Percentiles rank a stretch among this genome's conserved stretches.
Conservation (phyloP, 2,113 vertebrate species). For the Ptilorrhoa leucosticta region DNA sequence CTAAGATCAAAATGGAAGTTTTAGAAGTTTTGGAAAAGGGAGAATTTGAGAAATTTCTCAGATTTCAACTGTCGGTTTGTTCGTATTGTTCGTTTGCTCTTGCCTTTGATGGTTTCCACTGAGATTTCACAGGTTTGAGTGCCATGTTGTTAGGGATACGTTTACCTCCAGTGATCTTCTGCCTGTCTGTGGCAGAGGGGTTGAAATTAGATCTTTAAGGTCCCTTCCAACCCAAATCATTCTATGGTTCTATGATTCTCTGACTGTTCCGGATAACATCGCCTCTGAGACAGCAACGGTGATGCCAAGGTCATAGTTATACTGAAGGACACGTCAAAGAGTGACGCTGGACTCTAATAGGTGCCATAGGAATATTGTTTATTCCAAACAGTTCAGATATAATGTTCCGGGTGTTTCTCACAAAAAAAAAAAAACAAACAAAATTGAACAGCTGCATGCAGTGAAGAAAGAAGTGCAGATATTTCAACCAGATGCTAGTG, state of each 20-base stretch:
- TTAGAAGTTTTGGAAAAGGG: neutral
- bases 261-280: neutral
- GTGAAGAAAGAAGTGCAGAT: neutral
- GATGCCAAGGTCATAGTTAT: neutral
- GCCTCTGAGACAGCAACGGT: fast-evolving
- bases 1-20: neutral
- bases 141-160: fast-evolving
- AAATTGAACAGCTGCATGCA: neutral
- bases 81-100: neutral
- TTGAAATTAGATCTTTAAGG: neutral
- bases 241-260: neutral
- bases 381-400: neutral
- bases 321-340: neutral
- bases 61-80: neutral
- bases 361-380: neutral
- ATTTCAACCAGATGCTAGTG: neutral
- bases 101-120: neutral
- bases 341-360: neutral
- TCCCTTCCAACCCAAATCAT: neutral
- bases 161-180: neutral
- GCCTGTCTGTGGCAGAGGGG: fast-evolving
- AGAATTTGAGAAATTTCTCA: neutral
- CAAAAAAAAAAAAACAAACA: neutral
- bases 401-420: neutral
- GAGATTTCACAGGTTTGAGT: neutral